Conservation (phyloP, 2,888 invertebrate genomes). For the Philereme transversata region DNA sequence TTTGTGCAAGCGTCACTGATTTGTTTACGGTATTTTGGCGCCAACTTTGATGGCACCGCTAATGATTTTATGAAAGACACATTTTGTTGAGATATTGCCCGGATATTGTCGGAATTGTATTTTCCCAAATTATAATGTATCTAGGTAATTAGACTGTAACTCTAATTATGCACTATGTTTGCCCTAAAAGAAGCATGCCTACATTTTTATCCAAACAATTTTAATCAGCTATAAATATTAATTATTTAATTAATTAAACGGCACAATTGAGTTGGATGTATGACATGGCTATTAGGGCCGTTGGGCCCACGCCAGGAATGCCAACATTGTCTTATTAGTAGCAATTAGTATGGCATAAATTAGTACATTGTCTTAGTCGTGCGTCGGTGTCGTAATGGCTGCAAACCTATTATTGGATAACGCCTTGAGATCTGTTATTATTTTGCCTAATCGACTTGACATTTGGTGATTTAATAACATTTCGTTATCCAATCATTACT, state of each 20-base stretch:
- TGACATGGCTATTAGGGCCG: slow-evolving; percentile 37
- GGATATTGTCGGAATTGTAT: too few relatives aligned
- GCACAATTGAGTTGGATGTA: slow-evolving; percentile 31
- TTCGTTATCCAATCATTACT: slow-evolving; percentile 35
- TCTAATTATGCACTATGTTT: too few relatives aligned
- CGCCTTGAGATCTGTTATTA: slow-evolving; percentile 33
- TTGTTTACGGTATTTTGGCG: slow-evolving; percentile 63
- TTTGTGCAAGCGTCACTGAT: slow-evolving; percentile 58
- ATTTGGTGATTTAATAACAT: slow-evolving; percentile 37
- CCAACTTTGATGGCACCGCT: slow-evolving; percentile 59
- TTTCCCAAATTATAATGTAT: too few relatives aligned
- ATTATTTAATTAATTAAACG: slow-evolving; percentile 32
- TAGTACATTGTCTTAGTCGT: slow-evolving; percentile 55
- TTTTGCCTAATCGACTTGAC: slow-evolving; percentile 31
- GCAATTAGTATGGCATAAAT: slow-evolving; percentile 76
- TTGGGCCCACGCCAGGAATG: slow-evolving; percentile 62
- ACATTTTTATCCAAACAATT: not conserved
- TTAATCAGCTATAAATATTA: slow-evolving; percentile 5
- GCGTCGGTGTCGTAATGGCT: slow-evolving; percentile 49
- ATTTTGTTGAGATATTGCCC: slow-evolving; percentile 6
- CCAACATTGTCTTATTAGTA: slow-evolving; percentile 68
- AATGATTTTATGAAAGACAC: slow-evolving; percentile 39
- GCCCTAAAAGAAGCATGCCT: too few relatives aligned
- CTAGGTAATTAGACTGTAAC: too few relatives aligned
- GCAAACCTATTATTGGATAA: slow-evolving; percentile 26